Evolutionary conservation across 2,113 vertebrate species (phyloP).

Genomic region (Chaetorhynchus papuensis): DNA sequence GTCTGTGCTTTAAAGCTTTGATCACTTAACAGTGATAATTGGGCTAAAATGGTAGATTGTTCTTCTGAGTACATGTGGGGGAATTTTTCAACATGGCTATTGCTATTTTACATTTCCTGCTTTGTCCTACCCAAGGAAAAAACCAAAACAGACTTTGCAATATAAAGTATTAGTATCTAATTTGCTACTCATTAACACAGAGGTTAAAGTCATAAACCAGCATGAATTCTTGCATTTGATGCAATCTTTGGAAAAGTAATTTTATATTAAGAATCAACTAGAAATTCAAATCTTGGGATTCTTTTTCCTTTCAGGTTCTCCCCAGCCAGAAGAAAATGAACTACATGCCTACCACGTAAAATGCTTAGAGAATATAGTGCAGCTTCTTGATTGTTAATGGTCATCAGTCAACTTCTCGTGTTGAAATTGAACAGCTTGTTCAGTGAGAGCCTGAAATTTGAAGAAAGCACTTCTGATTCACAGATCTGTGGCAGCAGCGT

Average conservation of each 20-base stretch:
- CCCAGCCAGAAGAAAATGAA: slow-evolving; percentile 64
- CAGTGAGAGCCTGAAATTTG: not conserved
- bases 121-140: not conserved
- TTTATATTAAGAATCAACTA: not conserved
- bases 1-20: not conserved
- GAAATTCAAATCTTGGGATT: not conserved
- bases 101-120: not conserved
- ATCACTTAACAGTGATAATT: not conserved
- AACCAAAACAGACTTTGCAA: not conserved
- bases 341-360: slow-evolving; percentile 79
- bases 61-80: not conserved
- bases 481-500: not conserved
- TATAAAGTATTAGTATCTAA: not conserved
- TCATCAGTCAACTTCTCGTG: not conserved
- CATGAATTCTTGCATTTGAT: not conserved
- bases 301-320: slow-evolving; percentile 66
- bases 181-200: not conserved
- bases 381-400: slow-evolving; percentile 77
- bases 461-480: not conserved
- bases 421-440: not conserved
- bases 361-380: slow-evolving; percentile 85
- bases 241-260: not conserved
- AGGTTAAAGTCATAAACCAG: not conserved
- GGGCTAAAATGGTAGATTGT: not conserved
- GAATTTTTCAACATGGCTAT: not conserved